Evolutionary conservation across 2,797 vertebrate genomes (phyloP).

Genomic region (Phataginus tricuspis): DNA sequence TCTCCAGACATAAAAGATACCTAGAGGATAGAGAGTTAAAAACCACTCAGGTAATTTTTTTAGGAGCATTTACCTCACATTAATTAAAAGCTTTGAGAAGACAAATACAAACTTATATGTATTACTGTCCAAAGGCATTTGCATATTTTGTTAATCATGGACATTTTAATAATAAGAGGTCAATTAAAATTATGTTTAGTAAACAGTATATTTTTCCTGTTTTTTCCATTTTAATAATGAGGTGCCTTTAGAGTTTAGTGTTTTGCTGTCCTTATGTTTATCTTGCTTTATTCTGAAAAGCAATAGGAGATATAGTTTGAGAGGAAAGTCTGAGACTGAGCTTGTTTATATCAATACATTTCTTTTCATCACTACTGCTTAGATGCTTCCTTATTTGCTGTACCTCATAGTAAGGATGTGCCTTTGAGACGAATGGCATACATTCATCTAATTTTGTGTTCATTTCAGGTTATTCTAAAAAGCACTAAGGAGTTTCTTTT

Average conservation of each 20-base stretch:
- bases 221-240: background rate
- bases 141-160: background rate
- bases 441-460: background rate
- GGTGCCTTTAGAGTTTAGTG: too few species aligned
- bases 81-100: conserved; percentile 31
- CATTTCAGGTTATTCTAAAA: background rate
- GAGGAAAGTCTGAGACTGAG: background rate
- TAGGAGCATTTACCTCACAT: background rate
- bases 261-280: background rate
- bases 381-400: too few species aligned
- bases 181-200: background rate
- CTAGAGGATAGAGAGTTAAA: conserved; percentile 39
- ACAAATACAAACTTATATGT: background rate
- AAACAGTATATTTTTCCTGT: background rate
- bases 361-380: background rate
- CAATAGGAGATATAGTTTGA: background rate
- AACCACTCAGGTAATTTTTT: background rate
- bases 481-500: background rate
- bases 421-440: background rate
- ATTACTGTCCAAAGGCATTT: background rate
- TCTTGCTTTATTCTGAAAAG: background rate
- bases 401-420: background rate
- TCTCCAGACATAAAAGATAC: background rate
- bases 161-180: conserved; percentile 31
- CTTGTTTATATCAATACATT: background rate